Conservation (phyloP, 2,797 vertebrate genomes). For the Varecia variegata region DNA sequence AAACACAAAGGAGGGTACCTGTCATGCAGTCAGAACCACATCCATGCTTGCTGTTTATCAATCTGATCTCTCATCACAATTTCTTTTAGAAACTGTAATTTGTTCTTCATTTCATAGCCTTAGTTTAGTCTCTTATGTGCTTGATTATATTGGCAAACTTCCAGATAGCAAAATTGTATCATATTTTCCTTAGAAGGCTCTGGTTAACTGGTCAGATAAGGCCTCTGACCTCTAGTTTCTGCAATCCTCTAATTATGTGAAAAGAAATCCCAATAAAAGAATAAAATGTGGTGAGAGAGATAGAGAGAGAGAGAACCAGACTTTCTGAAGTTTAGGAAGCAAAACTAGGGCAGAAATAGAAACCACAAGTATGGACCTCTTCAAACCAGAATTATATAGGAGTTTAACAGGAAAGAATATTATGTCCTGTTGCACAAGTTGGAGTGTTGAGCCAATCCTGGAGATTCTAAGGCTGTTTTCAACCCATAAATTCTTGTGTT, state of each 20-base stretch:
- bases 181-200: not conserved
- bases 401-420: conserved; percentile 62
- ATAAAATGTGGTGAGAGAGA: not conserved
- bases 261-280: not conserved
- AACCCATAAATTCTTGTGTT: conserved; percentile 48
- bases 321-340: conserved; percentile 58
- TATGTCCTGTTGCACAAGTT: conserved; percentile 62
- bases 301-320: not conserved
- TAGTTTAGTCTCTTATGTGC: not conserved
- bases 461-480: conserved; percentile 55
- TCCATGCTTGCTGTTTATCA: not conserved
- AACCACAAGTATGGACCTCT: conserved; percentile 60
- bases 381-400: conserved; percentile 72
- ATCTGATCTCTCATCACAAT: not conserved
- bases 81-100: not conserved
- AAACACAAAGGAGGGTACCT: not conserved
- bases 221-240: not conserved
- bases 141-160: not conserved
- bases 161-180: not conserved
- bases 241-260: not conserved
- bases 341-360: conserved; percentile 73
- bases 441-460: not conserved
- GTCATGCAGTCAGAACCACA: not conserved
- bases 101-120: not conserved
- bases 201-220: not conserved